Base-by-base conservation (phyloP, 2,113 vertebrate genomes). In the Ascaphus truei region DNA sequence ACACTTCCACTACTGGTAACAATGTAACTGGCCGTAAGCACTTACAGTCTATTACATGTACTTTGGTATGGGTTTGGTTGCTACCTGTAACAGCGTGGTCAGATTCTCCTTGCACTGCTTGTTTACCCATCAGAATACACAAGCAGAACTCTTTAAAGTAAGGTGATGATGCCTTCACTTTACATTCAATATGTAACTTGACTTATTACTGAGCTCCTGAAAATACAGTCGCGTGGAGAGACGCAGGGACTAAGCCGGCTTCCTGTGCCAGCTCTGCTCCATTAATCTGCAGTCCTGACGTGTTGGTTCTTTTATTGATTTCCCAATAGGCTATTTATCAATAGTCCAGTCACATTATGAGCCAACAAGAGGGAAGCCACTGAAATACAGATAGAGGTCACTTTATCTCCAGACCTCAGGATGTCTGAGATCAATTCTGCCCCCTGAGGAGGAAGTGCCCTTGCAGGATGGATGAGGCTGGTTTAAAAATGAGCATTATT, bases 391-490 rank as follows among this genome's bases (percentile, higher is more conserved):
- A 75, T 77, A 69, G 59, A 63, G 80, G 2, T 51, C 55, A 51
- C 63, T 83, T 81, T 86, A 85, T 85, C 80, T 85, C 74, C 62
- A 62, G 74, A 77, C 74, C 76, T 77, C 80, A 82, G 76, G 74
- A 77, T 77, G 75, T 60, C 76, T 58, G 4, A 64, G 68, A 83
- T 85, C 79, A 77, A 81, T 84, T 75, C 31, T 33, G 3, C 50
- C 56, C 47, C 47, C 15, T 3, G 23, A 48, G 20, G 20, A 56
- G 5, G 16, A 62, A 37, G 43, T n/a, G 62, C 33, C 36, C 55
- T 2, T 15, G 20, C 26, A 10, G 27, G 29, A 50, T 13, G 36
- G 3, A n/a, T 36, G 53, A 34, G n/a, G 3, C 27, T 56, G 33
- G 50, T 18, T 66, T 41, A 66, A 30, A 16, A 43, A 50, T 23